Conservation (phyloP, 2,888 invertebrate genomes). For the Ectropis crepuscularia region DNA sequence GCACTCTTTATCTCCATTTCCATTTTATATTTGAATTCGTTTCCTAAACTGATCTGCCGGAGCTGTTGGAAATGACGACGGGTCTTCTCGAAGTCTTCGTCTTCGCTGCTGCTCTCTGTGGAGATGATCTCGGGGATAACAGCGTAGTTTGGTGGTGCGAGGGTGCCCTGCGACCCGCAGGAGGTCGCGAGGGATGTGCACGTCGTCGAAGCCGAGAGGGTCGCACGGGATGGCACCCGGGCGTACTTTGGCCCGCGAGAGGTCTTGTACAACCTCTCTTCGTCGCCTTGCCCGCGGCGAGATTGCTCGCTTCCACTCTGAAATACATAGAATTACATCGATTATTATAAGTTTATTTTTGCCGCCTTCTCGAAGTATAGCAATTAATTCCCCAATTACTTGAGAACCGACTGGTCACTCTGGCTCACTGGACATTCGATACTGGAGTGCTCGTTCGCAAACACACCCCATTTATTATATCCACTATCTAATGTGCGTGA, state of each 20-base stretch:
- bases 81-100: slow-evolving; percentile 83
- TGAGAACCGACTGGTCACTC: slow-evolving; percentile 55
- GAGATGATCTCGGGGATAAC: slow-evolving; percentile 73
- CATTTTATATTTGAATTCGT: slow-evolving; percentile 86
- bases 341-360: slow-evolving; percentile 24
- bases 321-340: slow-evolving; percentile 46
- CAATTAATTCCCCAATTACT: slow-evolving; percentile 49
- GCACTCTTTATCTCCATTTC: slow-evolving; percentile 87
- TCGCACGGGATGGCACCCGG: slow-evolving; percentile 77
- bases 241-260: slow-evolving; percentile 77
- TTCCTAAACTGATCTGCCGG: slow-evolving; percentile 86
- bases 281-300: slow-evolving; percentile 75
- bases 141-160: slow-evolving; percentile 76
- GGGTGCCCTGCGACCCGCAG: slow-evolving; percentile 77
- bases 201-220: slow-evolving; percentile 85
- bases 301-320: slow-evolving; percentile 78
- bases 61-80: slow-evolving; percentile 86
- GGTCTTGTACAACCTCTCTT: slow-evolving; percentile 72
- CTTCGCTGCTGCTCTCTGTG: slow-evolving; percentile 80
- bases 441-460: slow-evolving; percentile 73
- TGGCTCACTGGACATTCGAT: slow-evolving; percentile 61
- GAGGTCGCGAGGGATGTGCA: slow-evolving; percentile 85
- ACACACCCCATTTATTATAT: slow-evolving; percentile 79
- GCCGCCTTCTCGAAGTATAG: background rate
- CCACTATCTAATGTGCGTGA: slow-evolving; percentile 79